Evolutionary conservation across 2,113 vertebrate species (phyloP).

Genomic region (Myiagra hebetior): DNA sequence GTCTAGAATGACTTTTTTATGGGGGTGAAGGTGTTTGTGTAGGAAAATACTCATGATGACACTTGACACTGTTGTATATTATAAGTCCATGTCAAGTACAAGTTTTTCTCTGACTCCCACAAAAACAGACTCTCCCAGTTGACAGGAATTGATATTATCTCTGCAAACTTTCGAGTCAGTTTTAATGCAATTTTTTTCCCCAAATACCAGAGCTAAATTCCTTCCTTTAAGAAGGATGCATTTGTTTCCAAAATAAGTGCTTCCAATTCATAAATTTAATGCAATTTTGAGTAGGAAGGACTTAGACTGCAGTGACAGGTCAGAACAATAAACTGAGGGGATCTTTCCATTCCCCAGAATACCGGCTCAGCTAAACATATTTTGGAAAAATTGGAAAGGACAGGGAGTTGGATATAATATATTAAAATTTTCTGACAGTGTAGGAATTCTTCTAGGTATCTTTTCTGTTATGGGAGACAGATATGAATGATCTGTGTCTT

Average conservation of each 20-base stretch:
- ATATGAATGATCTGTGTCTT: not conserved
- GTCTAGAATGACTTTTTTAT: not conserved
- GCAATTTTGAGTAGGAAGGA: not conserved
- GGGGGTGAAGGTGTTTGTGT: not conserved
- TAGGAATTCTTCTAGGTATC: not conserved
- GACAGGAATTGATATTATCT: not conserved
- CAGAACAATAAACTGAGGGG: not conserved
- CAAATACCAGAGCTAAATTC: not conserved
- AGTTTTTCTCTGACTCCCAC: not conserved
- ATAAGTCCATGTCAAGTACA: not conserved
- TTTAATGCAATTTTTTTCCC: not conserved
- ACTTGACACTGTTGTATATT: not conserved
- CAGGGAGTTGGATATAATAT: not conserved
- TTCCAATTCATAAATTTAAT: not conserved
- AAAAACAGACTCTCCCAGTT: not conserved
- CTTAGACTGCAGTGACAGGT: not conserved
- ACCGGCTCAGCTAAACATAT: not conserved
- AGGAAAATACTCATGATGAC: not conserved
- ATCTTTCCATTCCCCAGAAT: not conserved
- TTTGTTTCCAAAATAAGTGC: not conserved
- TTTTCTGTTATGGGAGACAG: not conserved
- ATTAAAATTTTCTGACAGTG: not conserved
- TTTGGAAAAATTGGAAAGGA: not conserved
- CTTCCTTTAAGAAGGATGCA: not conserved
- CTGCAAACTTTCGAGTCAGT: not conserved